A percentile compares a stretch with the other conserved stretches of the same genome.
Evolutionary conservation across 2,797 vertebrate species (phyloP).

Genomic region (Scyliorhinus canicula): DNA sequence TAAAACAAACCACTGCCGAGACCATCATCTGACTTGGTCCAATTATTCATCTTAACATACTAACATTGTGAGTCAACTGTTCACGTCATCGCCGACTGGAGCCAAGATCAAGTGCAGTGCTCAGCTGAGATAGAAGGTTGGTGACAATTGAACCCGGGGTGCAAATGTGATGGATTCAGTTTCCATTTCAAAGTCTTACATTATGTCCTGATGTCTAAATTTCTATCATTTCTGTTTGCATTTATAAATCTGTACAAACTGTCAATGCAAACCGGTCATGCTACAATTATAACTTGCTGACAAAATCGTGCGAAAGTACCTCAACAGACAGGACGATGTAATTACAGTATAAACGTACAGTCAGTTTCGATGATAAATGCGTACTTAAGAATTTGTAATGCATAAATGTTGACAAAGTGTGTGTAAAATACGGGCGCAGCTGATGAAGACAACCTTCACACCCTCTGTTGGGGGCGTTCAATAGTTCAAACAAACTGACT

Average conservation of each 20-base stretch:
- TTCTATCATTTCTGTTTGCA: background rate
- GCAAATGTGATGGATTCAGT: background rate
- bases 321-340: background rate
- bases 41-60: background rate
- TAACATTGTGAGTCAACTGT: background rate
- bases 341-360: background rate
- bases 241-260: background rate
- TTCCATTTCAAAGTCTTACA: background rate
- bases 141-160: background rate
- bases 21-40: background rate
- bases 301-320: background rate
- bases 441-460: background rate
- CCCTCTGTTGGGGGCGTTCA: background rate
- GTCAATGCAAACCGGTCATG: background rate
- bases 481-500: background rate
- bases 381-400: background rate
- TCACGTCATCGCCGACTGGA: background rate
- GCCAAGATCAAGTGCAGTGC: background rate
- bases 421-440: background rate
- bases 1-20: background rate
- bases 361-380: background rate
- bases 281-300: background rate
- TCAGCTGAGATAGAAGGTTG: background rate
- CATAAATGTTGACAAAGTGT: background rate
- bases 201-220: background rate